phyloP scores from a whole-genome alignment of 2,113 vertebrate species.

The Condylura cristata region DNA sequence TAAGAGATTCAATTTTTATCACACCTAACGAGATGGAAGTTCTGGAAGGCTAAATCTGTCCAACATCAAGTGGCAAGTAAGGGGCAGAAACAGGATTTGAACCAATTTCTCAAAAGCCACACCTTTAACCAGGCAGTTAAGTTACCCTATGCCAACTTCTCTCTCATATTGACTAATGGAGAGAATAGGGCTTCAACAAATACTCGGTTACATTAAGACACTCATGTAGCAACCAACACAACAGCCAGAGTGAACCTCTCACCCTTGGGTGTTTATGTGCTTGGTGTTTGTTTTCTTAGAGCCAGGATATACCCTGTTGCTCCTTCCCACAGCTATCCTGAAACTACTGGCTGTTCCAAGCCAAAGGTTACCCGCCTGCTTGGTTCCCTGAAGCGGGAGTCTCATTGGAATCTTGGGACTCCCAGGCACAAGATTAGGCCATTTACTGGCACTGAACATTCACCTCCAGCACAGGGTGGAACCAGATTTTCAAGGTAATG shows the following conservation, averaged over 20 bases:
- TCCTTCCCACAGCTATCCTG: conserved; percentile 13
- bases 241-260: neutral
- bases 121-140: neutral
- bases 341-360: neutral
- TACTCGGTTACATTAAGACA: neutral
- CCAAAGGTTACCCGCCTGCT: neutral
- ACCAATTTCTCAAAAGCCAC: conserved; percentile 10
- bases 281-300: conserved; percentile 28
- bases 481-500: neutral
- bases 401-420: neutral
- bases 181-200: neutral
- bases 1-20: neutral
- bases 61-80: neutral
- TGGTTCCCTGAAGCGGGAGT: neutral
- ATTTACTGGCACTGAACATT: neutral
- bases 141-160: neutral
- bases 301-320: conserved; percentile 4
- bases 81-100: neutral
- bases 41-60: neutral
- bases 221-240: neutral
- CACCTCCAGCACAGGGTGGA: neutral
- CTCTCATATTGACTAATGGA: neutral
- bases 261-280: neutral
- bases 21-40: neutral
- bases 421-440: neutral